Evolutionary conservation across 2,888 invertebrate genomes (phyloP).

Genomic region (Thymelicus lineola): DNA sequence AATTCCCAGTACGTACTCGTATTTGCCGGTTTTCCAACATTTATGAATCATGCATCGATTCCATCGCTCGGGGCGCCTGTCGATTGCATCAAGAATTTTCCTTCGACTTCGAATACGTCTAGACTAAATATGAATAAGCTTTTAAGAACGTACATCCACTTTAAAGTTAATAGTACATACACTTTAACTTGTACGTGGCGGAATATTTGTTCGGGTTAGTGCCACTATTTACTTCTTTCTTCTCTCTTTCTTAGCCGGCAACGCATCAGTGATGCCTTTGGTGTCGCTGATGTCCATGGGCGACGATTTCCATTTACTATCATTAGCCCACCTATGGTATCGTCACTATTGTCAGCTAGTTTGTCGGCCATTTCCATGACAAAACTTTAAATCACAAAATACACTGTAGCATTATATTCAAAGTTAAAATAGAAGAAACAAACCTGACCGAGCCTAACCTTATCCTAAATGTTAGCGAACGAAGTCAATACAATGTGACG

Average conservation of each 20-base stretch:
- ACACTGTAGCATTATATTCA: too few relatives aligned
- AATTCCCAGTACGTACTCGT: background rate
- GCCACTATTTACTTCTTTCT: too few relatives aligned
- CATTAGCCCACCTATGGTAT: too few relatives aligned
- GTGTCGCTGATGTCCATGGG: too few relatives aligned
- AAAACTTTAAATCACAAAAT: too few relatives aligned
- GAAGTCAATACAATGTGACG: background rate
- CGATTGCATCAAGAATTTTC: slow-evolving; percentile 5
- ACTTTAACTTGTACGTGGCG: background rate
- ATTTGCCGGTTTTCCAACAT: slow-evolving; percentile 6
- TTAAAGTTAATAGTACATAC: background rate
- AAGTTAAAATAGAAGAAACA: too few relatives aligned
- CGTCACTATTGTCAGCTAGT: too few relatives aligned
- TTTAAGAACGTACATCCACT: background rate
- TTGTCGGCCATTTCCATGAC: too few relatives aligned
- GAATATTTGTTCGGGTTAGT: background rate
- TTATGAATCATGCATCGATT: slow-evolving; percentile 9
- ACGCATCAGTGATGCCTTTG: too few relatives aligned
- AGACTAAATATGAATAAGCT: slow-evolving; percentile 6
- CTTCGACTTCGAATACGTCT: background rate
- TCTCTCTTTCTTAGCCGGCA: too few relatives aligned
- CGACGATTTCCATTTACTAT: too few relatives aligned
- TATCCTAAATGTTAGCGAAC: background rate
- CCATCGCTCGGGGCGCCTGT: slow-evolving; percentile 1
- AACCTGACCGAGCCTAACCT: background rate